Conservation (phyloP, 1,140 invertebrate genomes). For the Thaumatotibia leucotreta region DNA sequence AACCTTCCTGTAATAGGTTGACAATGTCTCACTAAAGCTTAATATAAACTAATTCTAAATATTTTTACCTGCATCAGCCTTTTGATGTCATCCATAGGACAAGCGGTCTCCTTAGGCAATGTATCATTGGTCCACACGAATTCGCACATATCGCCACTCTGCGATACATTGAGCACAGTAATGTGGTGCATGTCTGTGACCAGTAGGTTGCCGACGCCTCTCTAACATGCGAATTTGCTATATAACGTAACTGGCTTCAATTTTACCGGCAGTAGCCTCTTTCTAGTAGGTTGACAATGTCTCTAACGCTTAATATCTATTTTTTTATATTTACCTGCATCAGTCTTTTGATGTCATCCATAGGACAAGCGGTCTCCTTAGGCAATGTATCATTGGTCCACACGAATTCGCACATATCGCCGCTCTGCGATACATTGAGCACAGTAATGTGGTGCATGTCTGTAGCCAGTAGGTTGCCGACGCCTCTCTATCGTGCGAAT, state of each 20-base stretch:
- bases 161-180: conserved; percentile 81
- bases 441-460: conserved; percentile 84
- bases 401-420: conserved; percentile 81
- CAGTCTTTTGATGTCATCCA: conserved; percentile 82
- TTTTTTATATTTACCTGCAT: conserved; percentile 79
- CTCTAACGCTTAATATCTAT: too few species aligned
- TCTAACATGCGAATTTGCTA: too few species aligned
- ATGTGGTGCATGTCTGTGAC: conserved; percentile 83
- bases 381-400: conserved; percentile 94
- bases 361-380: conserved; percentile 83
- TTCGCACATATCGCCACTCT: conserved; percentile 78
- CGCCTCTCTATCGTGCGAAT: too few species aligned
- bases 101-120: conserved; percentile 82
- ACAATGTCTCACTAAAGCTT: too few species aligned
- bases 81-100: conserved; percentile 85
- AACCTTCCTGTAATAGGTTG: too few species aligned
- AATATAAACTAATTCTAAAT: too few species aligned
- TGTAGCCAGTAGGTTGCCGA: conserved; percentile 84
- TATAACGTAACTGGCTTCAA: too few species aligned
- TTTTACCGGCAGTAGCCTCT: too few species aligned
- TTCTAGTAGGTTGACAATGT: too few species aligned
- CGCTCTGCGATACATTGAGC: conserved; percentile 78
- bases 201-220: conserved; percentile 83
- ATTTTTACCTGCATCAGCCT: conserved; percentile 80
- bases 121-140: conserved; percentile 94